A percentile compares a stretch with the other conserved stretches of the same genome.
Evolutionary conservation across 2,113 vertebrate genomes (phyloP).

Genomic region (Atrichornis clamosus): DNA sequence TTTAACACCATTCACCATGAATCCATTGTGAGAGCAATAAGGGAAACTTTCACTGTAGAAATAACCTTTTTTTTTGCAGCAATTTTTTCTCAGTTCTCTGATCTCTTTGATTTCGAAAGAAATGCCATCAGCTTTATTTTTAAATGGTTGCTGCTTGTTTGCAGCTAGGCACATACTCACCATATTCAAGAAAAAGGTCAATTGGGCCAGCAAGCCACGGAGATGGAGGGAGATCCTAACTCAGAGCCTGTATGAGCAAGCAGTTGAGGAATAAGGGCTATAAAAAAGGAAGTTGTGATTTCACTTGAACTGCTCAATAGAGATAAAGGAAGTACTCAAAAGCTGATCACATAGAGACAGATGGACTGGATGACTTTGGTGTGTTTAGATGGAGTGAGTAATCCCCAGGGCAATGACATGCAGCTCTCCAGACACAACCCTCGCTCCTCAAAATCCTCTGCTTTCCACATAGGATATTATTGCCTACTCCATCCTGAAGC

Average conservation of each 20-base stretch:
- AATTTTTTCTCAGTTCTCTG: neutral
- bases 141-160: neutral
- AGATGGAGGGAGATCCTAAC: neutral
- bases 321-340: neutral
- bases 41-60: neutral
- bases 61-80: neutral
- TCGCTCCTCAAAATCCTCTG: neutral
- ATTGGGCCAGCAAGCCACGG: neutral
- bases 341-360: neutral
- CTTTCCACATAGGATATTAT: neutral
- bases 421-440: neutral
- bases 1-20: neutral
- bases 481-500: neutral
- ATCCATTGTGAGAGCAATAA: neutral
- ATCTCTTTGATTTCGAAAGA: neutral
- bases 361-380: neutral
- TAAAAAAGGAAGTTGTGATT: neutral
- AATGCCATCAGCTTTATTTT: neutral
- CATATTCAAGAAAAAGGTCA: neutral
- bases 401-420: neutral
- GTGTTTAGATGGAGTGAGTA: rapidly evolving
- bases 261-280: neutral
- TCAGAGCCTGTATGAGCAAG: neutral
- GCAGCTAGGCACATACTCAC: neutral
- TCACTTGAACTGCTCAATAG: neutral